Percentiles rank a stretch among this genome's conserved stretches.
phyloP scores from a whole-genome alignment of 2,888 invertebrate species.

The Parthenolecanium corni region DNA sequence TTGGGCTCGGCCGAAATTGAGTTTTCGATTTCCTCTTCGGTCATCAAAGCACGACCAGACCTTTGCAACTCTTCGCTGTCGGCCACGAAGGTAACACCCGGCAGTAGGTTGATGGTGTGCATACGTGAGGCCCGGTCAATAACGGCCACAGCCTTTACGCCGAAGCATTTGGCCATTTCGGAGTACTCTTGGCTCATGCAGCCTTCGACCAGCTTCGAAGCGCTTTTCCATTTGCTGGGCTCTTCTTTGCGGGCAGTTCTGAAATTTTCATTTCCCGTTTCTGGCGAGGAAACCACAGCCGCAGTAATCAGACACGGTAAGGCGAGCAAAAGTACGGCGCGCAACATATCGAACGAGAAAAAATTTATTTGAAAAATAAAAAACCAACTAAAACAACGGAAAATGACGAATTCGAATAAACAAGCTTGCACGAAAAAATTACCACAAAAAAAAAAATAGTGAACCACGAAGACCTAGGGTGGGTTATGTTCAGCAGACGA shows the following conservation, averaged over 20 bases:
- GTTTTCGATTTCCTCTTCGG: conserved; percentile 43
- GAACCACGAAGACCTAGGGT: too few species aligned
- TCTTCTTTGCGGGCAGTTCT: conserved; percentile 12
- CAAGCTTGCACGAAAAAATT: background rate
- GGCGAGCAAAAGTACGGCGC: conserved; percentile 16
- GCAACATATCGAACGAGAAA: background rate
- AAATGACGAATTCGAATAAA: background rate
- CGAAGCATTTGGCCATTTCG: conserved; percentile 40
- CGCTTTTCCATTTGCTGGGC: conserved; percentile 25
- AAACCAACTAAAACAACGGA: background rate
- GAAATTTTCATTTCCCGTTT: conserved; percentile 19
- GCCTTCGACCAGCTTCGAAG: conserved; percentile 33
- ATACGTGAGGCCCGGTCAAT: conserved; percentile 47
- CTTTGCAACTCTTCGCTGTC: conserved; percentile 33
- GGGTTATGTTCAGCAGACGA: background rate
- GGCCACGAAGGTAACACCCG: conserved; percentile 49
- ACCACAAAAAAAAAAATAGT: background rate
- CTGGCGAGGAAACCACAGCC: conserved; percentile 22
- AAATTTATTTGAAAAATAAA: background rate
- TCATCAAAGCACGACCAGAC: conserved; percentile 35
- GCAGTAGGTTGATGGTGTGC: conserved; percentile 45
- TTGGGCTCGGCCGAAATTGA: conserved; percentile 44
- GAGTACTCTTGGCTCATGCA: conserved; percentile 29
- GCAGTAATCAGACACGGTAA: conserved; percentile 20
- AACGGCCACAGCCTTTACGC: conserved; percentile 47